These are phyloP conservation scores for Monopis laevigella DNA, from an alignment of 2,888 invertebrate species.

Conservation along the genomic window DNA sequence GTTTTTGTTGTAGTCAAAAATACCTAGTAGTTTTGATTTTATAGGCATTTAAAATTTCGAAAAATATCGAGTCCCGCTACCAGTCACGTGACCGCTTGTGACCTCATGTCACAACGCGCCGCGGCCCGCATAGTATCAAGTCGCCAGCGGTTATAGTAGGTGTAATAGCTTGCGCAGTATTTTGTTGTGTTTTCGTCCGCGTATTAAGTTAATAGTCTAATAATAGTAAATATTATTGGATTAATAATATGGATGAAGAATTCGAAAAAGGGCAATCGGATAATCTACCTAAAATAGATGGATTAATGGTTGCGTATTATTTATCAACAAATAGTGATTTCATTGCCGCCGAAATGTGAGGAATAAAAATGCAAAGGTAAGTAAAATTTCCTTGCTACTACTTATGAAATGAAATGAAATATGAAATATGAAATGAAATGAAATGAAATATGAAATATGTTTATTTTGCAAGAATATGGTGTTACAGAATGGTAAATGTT, in stretches of 20 bases:
- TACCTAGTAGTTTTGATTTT: slow-evolving; percentile 14
- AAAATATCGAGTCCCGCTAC: slow-evolving; percentile 8
- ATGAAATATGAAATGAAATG: no score
- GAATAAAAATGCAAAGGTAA: slow-evolving; percentile 7
- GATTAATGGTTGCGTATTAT: not conserved
- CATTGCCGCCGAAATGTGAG: no score
- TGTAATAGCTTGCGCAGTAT: not conserved
- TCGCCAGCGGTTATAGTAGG: not conserved
- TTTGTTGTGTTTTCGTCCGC: no score
- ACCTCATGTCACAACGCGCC: not conserved
- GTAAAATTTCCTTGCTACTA: no score
- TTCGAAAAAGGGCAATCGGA: no score
- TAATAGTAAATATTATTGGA: not conserved
- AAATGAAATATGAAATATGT: no score
- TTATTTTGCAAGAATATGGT: no score
- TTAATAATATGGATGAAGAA: not conserved
- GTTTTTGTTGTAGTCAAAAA: no score
- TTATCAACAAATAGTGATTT: not conserved
- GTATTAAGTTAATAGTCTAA: no score
- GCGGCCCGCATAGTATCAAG: not conserved
- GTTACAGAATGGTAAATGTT: no score
- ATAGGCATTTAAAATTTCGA: slow-evolving; percentile 13
- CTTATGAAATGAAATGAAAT: no score
- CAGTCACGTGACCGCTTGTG: not conserved
- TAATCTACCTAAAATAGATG: no score